These are phyloP conservation scores for Cotesia vestalis DNA, from an alignment of 1,140 invertebrate species.

Conservation along the genomic window DNA sequence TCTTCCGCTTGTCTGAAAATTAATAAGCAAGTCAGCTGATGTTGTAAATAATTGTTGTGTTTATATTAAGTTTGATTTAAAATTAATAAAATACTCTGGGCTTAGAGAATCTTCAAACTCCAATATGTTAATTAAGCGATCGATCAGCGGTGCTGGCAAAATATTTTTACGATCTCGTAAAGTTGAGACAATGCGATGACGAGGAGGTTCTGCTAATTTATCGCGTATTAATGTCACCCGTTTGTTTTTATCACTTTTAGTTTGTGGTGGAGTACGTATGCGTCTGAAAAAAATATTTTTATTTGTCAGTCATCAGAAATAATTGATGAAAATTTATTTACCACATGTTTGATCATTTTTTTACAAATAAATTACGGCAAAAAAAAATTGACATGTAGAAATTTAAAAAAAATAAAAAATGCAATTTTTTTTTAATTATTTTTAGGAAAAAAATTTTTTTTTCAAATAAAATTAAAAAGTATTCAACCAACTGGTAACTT, in stretches of 20 bases:
- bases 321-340: not conserved
- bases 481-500: too few relatives aligned
- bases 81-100: slow-evolving; percentile 54
- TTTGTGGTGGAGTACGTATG: slow-evolving; percentile 45
- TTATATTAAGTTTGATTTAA: too few relatives aligned
- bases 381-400: too few relatives aligned
- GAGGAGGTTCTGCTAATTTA: slow-evolving; percentile 54
- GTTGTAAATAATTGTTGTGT: too few relatives aligned
- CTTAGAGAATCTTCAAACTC: slow-evolving; percentile 53
- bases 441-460: too few relatives aligned
- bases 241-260: slow-evolving; percentile 37
- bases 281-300: slow-evolving; percentile 34
- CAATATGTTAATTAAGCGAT: slow-evolving; percentile 53
- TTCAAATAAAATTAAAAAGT: too few relatives aligned
- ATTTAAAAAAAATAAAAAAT: too few relatives aligned
- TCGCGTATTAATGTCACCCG: slow-evolving; percentile 42
- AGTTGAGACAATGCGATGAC: slow-evolving; percentile 47
- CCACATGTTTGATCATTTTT: too few relatives aligned
- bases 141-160: slow-evolving; percentile 48
- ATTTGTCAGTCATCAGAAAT: not conserved
- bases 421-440: too few relatives aligned
- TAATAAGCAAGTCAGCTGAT: not conserved
- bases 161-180: slow-evolving; percentile 43
- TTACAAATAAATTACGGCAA: too few relatives aligned
- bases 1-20: slow-evolving; percentile 53